Percentiles rank a stretch among this genome's conserved stretches.
These are phyloP conservation scores for Orthochromis malagaraziensis DNA, from an alignment of 2,113 vertebrate genomes.

Conservation along the genomic window DNA sequence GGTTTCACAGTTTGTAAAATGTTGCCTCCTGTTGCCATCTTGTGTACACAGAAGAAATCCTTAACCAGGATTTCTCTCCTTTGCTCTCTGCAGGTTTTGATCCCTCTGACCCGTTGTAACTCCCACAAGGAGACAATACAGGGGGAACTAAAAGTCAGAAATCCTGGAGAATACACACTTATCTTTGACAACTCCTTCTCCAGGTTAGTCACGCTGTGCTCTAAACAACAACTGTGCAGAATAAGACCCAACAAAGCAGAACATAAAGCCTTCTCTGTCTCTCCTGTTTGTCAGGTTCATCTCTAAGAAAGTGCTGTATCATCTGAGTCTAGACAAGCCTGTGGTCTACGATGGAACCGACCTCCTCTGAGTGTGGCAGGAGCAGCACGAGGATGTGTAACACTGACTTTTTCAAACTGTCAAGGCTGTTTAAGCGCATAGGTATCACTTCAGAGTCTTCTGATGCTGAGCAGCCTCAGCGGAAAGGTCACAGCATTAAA, in stretches of 20 bases:
- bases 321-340: slow-evolving; percentile 78
- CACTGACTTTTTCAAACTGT: neutral
- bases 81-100: slow-evolving; percentile 80
- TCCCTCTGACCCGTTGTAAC: slow-evolving; percentile 89
- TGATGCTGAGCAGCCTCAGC: neutral
- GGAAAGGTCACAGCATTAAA: slow-evolving; percentile 9
- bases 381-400: neutral
- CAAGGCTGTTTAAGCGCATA: neutral
- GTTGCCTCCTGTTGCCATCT: neutral
- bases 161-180: slow-evolving; percentile 82
- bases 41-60: neutral
- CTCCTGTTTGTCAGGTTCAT: slow-evolving; percentile 78
- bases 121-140: slow-evolving; percentile 89
- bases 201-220: slow-evolving; percentile 67
- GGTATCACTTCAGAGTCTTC: neutral
- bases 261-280: neutral
- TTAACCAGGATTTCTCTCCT: neutral
- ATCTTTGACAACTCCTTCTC: slow-evolving; percentile 98
- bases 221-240: neutral
- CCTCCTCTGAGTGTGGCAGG: slow-evolving; percentile 47
- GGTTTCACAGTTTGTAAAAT: neutral
- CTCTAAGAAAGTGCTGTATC: slow-evolving; percentile 92
- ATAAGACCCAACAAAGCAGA: neutral
- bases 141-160: slow-evolving; percentile 86
- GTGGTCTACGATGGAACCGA: slow-evolving; percentile 84